Evolutionary conservation across 2,797 vertebrate genomes (phyloP).

Genomic region (Trachops cirrhosus): DNA sequence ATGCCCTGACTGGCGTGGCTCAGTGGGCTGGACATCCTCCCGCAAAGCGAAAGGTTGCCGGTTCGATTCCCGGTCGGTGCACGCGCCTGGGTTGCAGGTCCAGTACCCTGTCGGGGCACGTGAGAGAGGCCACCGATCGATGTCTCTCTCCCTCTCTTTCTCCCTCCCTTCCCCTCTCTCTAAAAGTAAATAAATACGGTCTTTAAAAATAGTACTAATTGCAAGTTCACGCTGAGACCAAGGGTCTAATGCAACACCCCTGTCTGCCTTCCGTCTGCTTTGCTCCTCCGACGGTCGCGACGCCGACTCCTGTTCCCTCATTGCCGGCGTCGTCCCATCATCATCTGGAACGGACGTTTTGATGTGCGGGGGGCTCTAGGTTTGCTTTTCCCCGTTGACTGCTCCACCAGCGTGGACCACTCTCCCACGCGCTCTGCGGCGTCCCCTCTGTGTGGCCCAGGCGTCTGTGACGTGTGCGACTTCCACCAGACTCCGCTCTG

Average conservation of each 20-base stretch:
- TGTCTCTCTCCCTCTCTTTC: too few relatives aligned
- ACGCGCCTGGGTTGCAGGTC: background rate
- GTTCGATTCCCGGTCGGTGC: background rate
- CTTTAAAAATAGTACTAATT: too few relatives aligned
- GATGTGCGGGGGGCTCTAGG: too few relatives aligned
- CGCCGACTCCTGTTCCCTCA: accelerated
- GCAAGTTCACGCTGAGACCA: too few relatives aligned
- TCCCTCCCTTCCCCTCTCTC: too few relatives aligned
- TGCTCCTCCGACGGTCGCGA: accelerated
- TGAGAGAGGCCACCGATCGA: too few relatives aligned
- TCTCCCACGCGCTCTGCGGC: accelerated
- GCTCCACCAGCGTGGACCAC: too few relatives aligned
- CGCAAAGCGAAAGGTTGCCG: background rate
- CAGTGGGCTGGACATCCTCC: background rate
- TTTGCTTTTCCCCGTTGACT: accelerated
- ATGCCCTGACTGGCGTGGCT: background rate
- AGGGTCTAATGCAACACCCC: background rate
- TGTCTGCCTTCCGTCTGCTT: background rate
- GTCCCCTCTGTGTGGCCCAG: background rate
- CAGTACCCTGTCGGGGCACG: too few relatives aligned
- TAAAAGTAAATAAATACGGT: too few relatives aligned
- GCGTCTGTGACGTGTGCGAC: accelerated
- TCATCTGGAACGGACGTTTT: background rate
- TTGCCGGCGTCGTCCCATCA: accelerated
- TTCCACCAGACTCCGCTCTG: background rate